Base-by-base conservation (phyloP, 2,797 vertebrate genomes). In the Pygocentrus nattereri region DNA sequence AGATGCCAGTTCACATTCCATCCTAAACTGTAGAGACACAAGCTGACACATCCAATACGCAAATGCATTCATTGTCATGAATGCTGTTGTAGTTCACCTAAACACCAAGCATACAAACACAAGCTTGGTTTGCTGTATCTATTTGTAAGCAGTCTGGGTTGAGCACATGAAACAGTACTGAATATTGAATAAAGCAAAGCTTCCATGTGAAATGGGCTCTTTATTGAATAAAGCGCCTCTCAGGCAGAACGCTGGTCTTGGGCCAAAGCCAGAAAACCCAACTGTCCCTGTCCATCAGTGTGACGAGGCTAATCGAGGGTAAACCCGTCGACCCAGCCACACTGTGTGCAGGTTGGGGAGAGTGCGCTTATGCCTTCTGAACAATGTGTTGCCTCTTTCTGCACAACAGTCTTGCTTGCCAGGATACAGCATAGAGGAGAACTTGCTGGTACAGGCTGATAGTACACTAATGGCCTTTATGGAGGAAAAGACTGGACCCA, bases 251-350 rank as follows among this genome's bases (percentile, higher is more conserved):
- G 16, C 72, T 78, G 83, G 82, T 87, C 88, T 90, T 88, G 87
- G 89, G 89, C 86, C 73, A 38, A 30, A 72, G 88, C 90, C 90
- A 91, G 87, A 85, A 89, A 89, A 88, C 78, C 82, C 90, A 91
- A 88, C 88, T 92, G 90, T 90, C 88, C 86, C 87, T 90, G 90
- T 91, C 90, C 82, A 90, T 91, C 90, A 91, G 87, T 84, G 72
- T 85, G 82, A 88, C 50, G 78, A 76, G 86, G 74, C 70, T 62
- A 85, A 87, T 82, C 71, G 61, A 74, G 80, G 79, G 82, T 87
- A 87, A 91, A 91, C 86, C 78, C 87, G 62, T 80, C 54, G 88
- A 91, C 87, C 87, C 68, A 7, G 38, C 62, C 64, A 25, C 52
- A 41, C 16, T 31, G 64, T 76, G 49, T 79, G 30, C 49, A 34